Conservation (phyloP, 2,888 invertebrate genomes). For the Nematopogon swammerdamellus region DNA sequence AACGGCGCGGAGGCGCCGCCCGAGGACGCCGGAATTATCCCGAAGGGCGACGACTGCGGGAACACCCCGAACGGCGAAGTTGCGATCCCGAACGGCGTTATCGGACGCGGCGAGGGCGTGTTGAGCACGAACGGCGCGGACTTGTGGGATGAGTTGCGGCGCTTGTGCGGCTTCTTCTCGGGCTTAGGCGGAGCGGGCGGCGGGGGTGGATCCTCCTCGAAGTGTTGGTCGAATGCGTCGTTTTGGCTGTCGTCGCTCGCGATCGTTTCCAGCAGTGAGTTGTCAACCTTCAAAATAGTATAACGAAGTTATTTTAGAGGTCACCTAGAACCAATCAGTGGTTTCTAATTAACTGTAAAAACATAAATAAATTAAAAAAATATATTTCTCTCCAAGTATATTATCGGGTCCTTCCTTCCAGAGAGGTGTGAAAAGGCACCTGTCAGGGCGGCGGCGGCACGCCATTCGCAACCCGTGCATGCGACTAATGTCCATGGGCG, state of each 20-base stretch:
- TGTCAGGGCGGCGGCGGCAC: no score
- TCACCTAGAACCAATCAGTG: no score
- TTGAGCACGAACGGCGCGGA: slow-evolving; percentile 42
- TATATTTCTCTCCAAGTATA: no score
- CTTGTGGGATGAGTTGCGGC: slow-evolving; percentile 43
- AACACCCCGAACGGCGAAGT: slow-evolving; percentile 34
- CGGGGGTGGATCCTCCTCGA: background rate
- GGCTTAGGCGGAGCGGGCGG: slow-evolving; percentile 14
- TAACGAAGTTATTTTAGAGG: no score
- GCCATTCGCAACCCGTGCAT: no score
- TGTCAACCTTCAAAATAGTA: slow-evolving; percentile 37
- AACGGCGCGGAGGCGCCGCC: slow-evolving; percentile 23
- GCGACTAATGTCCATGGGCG: no score
- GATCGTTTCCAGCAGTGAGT: slow-evolving; percentile 42
- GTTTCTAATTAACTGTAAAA: no score
- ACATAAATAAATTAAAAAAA: no score
- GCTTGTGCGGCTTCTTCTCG: slow-evolving; percentile 46
- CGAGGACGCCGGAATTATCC: background rate
- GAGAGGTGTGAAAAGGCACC: no score
- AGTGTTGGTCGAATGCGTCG: background rate
- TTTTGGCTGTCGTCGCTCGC: slow-evolving; percentile 47
- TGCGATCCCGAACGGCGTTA: background rate
- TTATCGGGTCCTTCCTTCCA: no score
- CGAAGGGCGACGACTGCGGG: slow-evolving; percentile 28
- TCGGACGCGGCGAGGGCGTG: slow-evolving; percentile 19